Evolutionary conservation across 1,140 invertebrate species (phyloP), one percentile per base, ranked within the genome.

Genomic region (Cyclina sinensis): DNA sequence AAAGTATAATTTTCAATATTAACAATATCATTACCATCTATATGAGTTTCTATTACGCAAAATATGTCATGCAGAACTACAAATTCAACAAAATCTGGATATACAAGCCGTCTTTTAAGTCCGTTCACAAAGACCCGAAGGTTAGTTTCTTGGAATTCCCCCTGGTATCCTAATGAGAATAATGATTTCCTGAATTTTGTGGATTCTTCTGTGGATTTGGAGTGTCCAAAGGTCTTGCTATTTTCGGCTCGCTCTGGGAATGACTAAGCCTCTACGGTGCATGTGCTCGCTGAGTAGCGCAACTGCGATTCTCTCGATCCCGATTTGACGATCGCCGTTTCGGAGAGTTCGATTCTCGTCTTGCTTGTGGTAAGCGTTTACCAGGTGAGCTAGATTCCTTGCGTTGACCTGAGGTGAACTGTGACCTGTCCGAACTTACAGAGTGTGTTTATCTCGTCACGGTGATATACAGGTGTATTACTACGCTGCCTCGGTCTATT

Each of bases 81-180:
- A 57, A 54, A 57, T 35, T 54, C 76, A 24, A 79, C 27, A 35
- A 79, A 79, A 24, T 79, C 76, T 5, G n/a, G n/a, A n/a, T n/a
- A n/a, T n/a, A 35, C 32, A 1, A 81, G 3, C 21, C 51, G 9
- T 32, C 37, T 57, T 62, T 62, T 59, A 1, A 73, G 27, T 3
- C 68, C 68, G n/a, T 43, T 73, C 43, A 73, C 68, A 73, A 18
- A 35, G 9, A 14, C 4, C 51, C 9, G n/a, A 57, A 57, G 14
- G 16, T 57, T 14, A 57, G 16, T 9, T 46, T 57, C 4, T 57
- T 21, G n/a, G 21, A 57, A 57, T 57, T 21, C n/a, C 9, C 3
- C 51, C 51, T 57, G 4, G n/a, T 57, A 9, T 14, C 51, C 9
- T 9, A 14, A 21, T 14, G 16, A 14, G n/a, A 21, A 57, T 57